Percentiles rank a stretch among this genome's conserved stretches.
Evolutionary conservation across 2,888 invertebrate genomes (phyloP).

Genomic region (Hirtodrosophila confusa): DNA sequence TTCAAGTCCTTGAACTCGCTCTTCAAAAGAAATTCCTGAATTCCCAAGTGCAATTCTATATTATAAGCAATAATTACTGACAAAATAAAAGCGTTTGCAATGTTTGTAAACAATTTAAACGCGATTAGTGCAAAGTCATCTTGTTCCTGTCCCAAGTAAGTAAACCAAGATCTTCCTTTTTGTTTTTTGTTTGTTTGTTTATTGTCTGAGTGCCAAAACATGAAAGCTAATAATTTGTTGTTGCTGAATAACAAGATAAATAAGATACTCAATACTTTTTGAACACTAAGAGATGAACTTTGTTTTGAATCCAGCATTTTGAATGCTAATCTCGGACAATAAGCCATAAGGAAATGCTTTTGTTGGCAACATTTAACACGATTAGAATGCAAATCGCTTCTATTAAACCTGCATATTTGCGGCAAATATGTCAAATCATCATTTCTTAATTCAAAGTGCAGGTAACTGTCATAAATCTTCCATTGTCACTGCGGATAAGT

Average conservation of each 20-base stretch:
- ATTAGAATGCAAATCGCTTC: slow-evolving; percentile 29
- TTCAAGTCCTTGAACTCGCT: neutral
- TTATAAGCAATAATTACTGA: neutral
- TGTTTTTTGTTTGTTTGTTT: neutral
- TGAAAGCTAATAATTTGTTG: slow-evolving; percentile 7
- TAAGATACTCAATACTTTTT: neutral
- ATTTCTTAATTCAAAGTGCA: slow-evolving; percentile 9
- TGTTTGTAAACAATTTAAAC: slow-evolving; percentile 15
- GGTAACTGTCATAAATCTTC: slow-evolving; percentile 20
- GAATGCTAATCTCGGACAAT: neutral
- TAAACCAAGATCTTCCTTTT: neutral
- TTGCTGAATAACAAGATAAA: neutral
- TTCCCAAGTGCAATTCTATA: slow-evolving; percentile 15
- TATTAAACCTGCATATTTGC: neutral
- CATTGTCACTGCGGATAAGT: slow-evolving; percentile 33
- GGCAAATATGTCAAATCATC: slow-evolving; percentile 41
- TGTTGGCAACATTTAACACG: slow-evolving; percentile 3
- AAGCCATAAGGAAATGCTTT: slow-evolving; percentile 12
- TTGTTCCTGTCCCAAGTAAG: slow-evolving; percentile 22
- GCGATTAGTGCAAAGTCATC: slow-evolving; percentile 38
- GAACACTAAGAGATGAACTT: slow-evolving; percentile 8
- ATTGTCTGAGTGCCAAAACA: slow-evolving; percentile 1
- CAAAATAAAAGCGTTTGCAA: slow-evolving; percentile 19
- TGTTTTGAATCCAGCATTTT: slow-evolving; percentile 14
- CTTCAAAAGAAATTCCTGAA: neutral